A percentile compares a stretch with the other conserved stretches of the same genome.
These are phyloP conservation scores for Arion vulgaris DNA, from an alignment of 1,140 invertebrate genomes.

Conservation along the genomic window DNA sequence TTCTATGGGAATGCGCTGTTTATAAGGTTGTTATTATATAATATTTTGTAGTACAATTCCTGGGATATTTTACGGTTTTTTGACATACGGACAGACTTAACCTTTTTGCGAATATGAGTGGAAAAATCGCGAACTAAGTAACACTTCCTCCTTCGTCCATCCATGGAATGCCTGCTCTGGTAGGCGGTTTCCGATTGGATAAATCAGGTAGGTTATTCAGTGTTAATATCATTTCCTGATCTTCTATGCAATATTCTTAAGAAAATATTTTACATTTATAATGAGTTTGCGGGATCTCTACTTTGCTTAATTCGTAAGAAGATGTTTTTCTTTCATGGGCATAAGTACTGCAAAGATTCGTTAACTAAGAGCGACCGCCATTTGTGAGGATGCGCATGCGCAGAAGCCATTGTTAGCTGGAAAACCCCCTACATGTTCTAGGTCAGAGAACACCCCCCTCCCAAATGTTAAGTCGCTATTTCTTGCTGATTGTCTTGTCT, in stretches of 20 bases:
- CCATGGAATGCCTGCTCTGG: slow-evolving; percentile 20
- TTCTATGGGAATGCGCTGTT: neutral
- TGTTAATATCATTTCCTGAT: no score
- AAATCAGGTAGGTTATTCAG: neutral
- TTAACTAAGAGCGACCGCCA: neutral
- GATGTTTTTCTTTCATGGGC: neutral
- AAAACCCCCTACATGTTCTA: neutral
- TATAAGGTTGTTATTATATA: neutral
- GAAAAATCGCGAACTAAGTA: neutral
- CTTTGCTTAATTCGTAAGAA: neutral
- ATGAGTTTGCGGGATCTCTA: no score
- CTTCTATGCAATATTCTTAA: no score
- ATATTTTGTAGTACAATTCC: neutral
- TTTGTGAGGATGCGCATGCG: neutral
- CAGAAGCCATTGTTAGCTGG: neutral
- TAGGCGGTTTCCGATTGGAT: slow-evolving; percentile 15
- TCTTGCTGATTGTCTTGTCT: no score
- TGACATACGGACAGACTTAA: neutral
- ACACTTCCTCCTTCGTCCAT: no score
- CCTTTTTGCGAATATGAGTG: neutral
- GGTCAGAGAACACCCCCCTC: neutral
- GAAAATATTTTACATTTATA: no score
- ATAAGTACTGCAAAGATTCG: neutral
- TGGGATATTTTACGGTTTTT: neutral
- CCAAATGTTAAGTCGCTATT: no score